Evolutionary conservation across 2,888 invertebrate genomes (phyloP).

Genomic region (Sepioteuthis lessoniana): DNA sequence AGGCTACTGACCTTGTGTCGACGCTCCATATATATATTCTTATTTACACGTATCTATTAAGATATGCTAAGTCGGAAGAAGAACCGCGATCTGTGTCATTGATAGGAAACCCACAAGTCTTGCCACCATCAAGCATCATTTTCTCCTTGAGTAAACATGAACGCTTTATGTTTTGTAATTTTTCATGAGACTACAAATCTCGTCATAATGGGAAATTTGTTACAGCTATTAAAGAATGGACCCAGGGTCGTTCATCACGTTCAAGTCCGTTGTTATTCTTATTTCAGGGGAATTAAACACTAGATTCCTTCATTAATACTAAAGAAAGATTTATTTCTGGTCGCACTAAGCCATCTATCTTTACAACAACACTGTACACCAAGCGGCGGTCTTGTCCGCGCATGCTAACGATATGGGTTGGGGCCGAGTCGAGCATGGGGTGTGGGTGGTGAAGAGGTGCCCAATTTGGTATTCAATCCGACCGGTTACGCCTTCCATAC

Average conservation of each 20-base stretch:
- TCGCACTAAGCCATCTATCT: not conserved
- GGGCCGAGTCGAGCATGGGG: not conserved
- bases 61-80: too few relatives aligned
- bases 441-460: too few relatives aligned
- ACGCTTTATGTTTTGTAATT: not conserved
- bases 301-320: not conserved
- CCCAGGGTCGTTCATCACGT: not conserved
- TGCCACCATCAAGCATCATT: not conserved
- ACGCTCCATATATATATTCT: too few relatives aligned
- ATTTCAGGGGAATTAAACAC: not conserved
- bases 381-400: not conserved
- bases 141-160: not conserved
- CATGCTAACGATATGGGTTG: not conserved
- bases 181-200: not conserved
- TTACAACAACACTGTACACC: too few relatives aligned
- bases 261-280: not conserved
- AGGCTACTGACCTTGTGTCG: too few relatives aligned
- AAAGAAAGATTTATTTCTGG: not conserved
- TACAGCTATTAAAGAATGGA: not conserved
- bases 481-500: not conserved
- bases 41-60: too few relatives aligned
- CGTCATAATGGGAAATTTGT: not conserved
- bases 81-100: too few relatives aligned
- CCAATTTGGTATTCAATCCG: not conserved
- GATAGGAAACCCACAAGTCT: too few relatives aligned